phyloP scores from a whole-genome alignment of 2,797 vertebrate genomes.

The Malurus leucopterus region DNA sequence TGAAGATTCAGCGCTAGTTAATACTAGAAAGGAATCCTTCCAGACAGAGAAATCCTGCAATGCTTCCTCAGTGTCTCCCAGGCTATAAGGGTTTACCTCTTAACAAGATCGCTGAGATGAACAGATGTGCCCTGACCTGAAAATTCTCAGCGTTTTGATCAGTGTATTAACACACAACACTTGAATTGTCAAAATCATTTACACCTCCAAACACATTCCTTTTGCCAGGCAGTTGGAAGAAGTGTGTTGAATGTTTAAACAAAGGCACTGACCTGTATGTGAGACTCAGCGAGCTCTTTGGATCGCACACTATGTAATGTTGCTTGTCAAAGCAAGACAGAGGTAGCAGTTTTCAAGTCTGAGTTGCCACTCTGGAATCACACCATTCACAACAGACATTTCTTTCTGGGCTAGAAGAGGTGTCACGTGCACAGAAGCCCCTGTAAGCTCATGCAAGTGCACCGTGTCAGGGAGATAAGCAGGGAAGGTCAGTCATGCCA shows the following conservation, averaged over 20 bases:
- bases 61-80: background rate
- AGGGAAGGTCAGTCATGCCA: rapidly evolving
- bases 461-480: rapidly evolving
- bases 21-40: background rate
- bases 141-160: slow-evolving; percentile 42
- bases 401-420: background rate
- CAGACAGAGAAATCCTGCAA: background rate
- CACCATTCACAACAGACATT: background rate
- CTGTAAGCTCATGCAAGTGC: background rate
- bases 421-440: background rate
- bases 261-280: background rate
- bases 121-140: slow-evolving; percentile 39
- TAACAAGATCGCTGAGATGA: background rate
- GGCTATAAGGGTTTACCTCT: background rate
- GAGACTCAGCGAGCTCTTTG: background rate
- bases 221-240: slow-evolving; percentile 31
- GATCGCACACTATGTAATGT: background rate
- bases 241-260: background rate
- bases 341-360: background rate
- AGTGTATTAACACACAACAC: slow-evolving; percentile 26
- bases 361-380: background rate
- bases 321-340: background rate
- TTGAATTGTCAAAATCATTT: slow-evolving; percentile 51
- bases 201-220: slow-evolving; percentile 25
- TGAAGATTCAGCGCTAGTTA: background rate